Conservation (phyloP, 64 coral and sea anemone species). For the Hydrozoanthus tunicans region DNA sequence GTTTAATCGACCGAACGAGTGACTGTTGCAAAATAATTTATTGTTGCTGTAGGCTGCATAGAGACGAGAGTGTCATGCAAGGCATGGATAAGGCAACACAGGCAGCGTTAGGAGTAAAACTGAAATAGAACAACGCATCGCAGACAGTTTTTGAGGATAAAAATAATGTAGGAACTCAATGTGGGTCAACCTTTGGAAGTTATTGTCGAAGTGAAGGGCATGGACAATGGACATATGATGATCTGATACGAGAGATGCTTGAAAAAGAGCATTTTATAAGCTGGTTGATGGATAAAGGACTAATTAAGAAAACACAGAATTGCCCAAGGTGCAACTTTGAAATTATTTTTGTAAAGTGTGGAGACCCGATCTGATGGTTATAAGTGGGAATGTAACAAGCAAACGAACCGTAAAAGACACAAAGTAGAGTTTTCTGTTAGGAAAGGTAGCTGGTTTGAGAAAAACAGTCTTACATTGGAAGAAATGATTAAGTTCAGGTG, state of each 20-base stretch:
- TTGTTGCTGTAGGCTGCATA: neutral
- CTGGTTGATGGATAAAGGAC: neutral
- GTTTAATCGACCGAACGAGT: neutral
- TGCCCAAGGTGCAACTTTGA: neutral
- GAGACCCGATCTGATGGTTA: constrained; percentile 3
- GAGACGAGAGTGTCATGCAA: neutral
- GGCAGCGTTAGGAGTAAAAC: neutral
- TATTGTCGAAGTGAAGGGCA: neutral
- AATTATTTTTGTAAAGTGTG: neutral
- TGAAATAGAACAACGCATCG: neutral
- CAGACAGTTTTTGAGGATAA: neutral
- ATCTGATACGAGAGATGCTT: neutral
- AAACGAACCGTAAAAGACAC: neutral
- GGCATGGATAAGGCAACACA: neutral
- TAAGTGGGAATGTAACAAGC: neutral
- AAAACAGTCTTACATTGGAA: neutral
- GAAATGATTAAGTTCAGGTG: neutral
- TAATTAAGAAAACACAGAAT: neutral
- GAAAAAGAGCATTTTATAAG: neutral
- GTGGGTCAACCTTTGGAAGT: neutral
- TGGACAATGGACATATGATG: neutral
- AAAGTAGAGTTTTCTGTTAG: neutral
- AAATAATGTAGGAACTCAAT: neutral
- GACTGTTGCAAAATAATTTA: neutral
- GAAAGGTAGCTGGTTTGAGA: neutral